phyloP scores from a whole-genome alignment of 2,797 vertebrate genomes.

The Esox masquinongy region DNA sequence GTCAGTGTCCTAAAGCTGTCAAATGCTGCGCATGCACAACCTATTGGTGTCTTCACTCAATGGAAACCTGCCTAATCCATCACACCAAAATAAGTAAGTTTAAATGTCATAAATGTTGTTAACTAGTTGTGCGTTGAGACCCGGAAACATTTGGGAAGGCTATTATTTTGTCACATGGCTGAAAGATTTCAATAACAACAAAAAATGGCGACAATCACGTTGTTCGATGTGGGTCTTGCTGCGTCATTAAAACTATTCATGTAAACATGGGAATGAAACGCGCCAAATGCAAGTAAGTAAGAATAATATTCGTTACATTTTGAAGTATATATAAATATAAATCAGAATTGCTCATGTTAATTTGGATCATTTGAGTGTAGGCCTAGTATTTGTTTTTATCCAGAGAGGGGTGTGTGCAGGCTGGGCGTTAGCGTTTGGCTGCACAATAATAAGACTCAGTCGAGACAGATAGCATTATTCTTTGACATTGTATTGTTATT shows the following conservation, averaged over 20 bases:
- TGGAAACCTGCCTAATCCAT: conserved; percentile 59
- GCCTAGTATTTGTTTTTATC: conserved; percentile 72
- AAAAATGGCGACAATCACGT: conserved; percentile 98
- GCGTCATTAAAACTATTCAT: conserved; percentile 90
- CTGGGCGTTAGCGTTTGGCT: conserved; percentile 80
- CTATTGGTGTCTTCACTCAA: conserved; percentile 45
- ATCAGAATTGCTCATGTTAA: conserved; percentile 33
- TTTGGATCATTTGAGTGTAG: conserved; percentile 37
- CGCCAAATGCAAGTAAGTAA: conserved; percentile 63
- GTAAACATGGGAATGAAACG: conserved; percentile 76
- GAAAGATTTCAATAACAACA: conserved; percentile 93
- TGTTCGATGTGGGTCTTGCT: conserved; percentile 84
- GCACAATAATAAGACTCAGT: conserved; percentile 51
- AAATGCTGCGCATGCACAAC: conserved; percentile 61
- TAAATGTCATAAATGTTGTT: conserved; percentile 47
- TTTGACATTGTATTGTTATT: conserved; percentile 9
- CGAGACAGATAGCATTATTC: conserved; percentile 33
- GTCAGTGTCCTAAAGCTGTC: conserved; percentile 68
- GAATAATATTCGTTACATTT: conserved; percentile 23
- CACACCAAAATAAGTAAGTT: conserved; percentile 55
- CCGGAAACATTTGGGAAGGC: conserved; percentile 77
- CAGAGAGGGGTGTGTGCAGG: conserved; percentile 75
- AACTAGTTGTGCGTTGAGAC: conserved; percentile 50
- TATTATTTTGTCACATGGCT: conserved; percentile 88
- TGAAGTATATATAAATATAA: conserved; percentile 11